phyloP scores from a whole-genome alignment of 2,888 invertebrate genomes.

The Mythimna lalbum region DNA sequence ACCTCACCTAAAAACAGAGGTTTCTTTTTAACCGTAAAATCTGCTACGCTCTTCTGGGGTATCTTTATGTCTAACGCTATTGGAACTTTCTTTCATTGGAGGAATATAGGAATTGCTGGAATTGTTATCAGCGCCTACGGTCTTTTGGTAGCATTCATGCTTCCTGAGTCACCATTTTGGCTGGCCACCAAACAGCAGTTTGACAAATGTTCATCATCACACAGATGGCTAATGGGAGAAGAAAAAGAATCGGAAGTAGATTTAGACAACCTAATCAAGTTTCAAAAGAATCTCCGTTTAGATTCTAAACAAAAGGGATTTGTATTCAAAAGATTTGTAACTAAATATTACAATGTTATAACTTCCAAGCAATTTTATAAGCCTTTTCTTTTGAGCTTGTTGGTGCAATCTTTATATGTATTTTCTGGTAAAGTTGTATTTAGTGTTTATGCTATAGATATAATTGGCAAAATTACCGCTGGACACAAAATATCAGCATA shows the following conservation, averaged over 20 bases:
- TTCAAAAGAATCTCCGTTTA: slow-evolving; percentile 14
- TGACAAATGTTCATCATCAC: slow-evolving; percentile 48
- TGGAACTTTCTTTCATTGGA: slow-evolving; percentile 72
- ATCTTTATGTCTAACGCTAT: slow-evolving; percentile 65
- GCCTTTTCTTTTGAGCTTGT: slow-evolving; percentile 39
- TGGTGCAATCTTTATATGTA: slow-evolving; percentile 37
- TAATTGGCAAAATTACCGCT: slow-evolving; percentile 68
- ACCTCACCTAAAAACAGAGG: slow-evolving; percentile 56
- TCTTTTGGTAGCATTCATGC: slow-evolving; percentile 51
- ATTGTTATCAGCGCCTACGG: slow-evolving; percentile 56
- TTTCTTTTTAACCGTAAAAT: slow-evolving; percentile 63
- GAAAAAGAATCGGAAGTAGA: slow-evolving; percentile 47
- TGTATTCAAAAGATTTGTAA: slow-evolving; percentile 21
- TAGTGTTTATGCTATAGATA: slow-evolving; percentile 68
- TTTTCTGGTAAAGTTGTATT: slow-evolving; percentile 56
- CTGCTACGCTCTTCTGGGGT: slow-evolving; percentile 59
- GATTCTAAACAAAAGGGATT: not conserved
- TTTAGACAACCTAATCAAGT: slow-evolving; percentile 38
- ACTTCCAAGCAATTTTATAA: slow-evolving; percentile 45
- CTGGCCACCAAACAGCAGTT: slow-evolving; percentile 48
- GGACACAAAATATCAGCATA: slow-evolving; percentile 40
- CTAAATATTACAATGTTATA: slow-evolving; percentile 33
- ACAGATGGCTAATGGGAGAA: slow-evolving; percentile 62
- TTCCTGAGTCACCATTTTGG: slow-evolving; percentile 73
- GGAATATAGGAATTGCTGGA: slow-evolving; percentile 64